Evolutionary conservation across 2,797 vertebrate genomes (phyloP).

Genomic region (Chiloscyllium punctatum): DNA sequence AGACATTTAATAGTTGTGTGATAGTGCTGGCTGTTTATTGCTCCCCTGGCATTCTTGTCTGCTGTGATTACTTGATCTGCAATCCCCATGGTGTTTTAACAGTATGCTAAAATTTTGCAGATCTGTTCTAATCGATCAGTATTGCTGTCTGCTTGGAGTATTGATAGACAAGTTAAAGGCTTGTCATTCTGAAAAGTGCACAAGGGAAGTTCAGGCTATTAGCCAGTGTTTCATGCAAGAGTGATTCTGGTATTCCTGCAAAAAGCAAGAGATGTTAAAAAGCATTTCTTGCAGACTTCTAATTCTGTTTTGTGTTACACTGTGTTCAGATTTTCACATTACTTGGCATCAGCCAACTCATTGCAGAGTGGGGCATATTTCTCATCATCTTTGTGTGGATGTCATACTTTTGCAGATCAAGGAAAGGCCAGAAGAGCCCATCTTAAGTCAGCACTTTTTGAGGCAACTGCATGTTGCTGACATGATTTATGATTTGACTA

Average conservation of each 20-base stretch:
- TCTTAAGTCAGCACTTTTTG: background rate
- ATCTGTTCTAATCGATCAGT: background rate
- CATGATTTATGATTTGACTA: background rate
- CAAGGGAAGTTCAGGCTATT: constrained; percentile 56
- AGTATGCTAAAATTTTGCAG: background rate
- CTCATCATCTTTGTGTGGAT: background rate
- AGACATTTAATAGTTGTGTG: background rate
- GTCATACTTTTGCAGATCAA: background rate
- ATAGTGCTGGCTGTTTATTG: background rate
- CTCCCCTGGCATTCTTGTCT: background rate
- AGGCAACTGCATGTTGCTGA: background rate
- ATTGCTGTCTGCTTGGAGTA: constrained; percentile 41
- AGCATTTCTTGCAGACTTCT: background rate
- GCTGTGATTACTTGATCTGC: background rate
- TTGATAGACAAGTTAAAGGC: constrained; percentile 55
- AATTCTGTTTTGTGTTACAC: background rate
- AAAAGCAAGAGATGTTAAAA: background rate
- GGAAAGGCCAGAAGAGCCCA: background rate
- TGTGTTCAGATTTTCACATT: background rate
- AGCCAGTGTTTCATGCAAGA: constrained; percentile 54
- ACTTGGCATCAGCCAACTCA: background rate
- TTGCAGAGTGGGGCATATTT: background rate
- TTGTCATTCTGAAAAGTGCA: constrained; percentile 46
- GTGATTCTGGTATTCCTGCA: constrained; percentile 50
- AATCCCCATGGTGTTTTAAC: background rate